phyloP scores from a whole-genome alignment of 1,140 invertebrate genomes.

The Liolophura sinensis region DNA sequence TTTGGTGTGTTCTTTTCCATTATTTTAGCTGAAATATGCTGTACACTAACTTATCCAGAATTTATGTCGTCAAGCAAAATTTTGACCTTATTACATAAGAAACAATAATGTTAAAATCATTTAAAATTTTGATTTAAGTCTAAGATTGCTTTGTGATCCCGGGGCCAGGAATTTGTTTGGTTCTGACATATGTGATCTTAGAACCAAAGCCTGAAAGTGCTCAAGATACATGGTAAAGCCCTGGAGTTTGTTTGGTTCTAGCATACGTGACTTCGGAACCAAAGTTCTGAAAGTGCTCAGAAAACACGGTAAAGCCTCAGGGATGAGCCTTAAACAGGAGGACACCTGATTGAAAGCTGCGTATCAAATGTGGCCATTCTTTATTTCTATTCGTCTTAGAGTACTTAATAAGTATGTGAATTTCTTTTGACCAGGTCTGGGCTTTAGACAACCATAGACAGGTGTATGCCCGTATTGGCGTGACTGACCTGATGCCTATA shows the following conservation, averaged over 20 bases:
- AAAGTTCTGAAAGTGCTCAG: not conserved
- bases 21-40: no score
- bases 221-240: not conserved
- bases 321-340: not conserved
- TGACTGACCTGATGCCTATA: constrained; percentile 63
- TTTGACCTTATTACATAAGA: no score
- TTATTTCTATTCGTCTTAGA: not conserved
- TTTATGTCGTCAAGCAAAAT: no score
- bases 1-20: no score
- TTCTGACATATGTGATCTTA: not conserved
- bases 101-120: no score
- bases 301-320: not conserved
- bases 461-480: constrained; percentile 63
- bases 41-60: no score
- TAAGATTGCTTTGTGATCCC: no score
- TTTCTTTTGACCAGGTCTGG: constrained; percentile 57
- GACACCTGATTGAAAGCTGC: not conserved
- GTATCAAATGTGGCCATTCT: not conserved
- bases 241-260: not conserved
- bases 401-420: constrained; percentile 2
- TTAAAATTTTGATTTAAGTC: no score
- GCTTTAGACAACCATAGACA: constrained; percentile 62
- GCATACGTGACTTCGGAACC: not conserved
- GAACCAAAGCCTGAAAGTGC: not conserved
- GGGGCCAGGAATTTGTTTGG: no score